These are phyloP conservation scores for Triplophysa tibetana DNA, from an alignment of 2,113 vertebrate genomes.

Conservation along the genomic window DNA sequence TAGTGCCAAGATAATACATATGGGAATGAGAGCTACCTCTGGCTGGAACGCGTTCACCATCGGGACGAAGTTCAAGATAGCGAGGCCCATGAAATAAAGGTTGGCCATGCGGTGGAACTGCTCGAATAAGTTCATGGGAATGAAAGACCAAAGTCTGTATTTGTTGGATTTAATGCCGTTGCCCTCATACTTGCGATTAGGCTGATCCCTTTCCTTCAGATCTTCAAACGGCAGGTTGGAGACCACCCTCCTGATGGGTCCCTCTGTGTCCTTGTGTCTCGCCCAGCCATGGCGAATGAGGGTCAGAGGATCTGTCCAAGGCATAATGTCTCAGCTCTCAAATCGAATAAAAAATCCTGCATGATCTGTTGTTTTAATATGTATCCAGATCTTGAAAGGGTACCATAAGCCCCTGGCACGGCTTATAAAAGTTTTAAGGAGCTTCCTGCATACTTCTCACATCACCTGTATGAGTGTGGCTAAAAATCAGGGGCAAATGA, in stretches of 20 bases:
- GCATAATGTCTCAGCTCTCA: constrained; percentile 63
- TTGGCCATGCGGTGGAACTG: constrained; percentile 91
- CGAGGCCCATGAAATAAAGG: constrained; percentile 86
- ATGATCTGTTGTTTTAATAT: constrained; percentile 8
- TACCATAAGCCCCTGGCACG: background rate
- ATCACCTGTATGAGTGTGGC: constrained; percentile 33
- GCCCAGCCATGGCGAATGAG: constrained; percentile 66
- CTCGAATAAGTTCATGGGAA: constrained; percentile 88
- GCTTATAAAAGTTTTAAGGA: background rate
- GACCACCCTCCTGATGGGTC: constrained; percentile 73
- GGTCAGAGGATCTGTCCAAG: constrained; percentile 63
- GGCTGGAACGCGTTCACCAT: constrained; percentile 89
- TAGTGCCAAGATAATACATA: constrained; percentile 82
- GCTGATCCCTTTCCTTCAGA: constrained; percentile 73
- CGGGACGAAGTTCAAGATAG: constrained; percentile 85
- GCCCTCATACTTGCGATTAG: constrained; percentile 77
- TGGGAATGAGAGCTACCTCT: constrained; percentile 82
- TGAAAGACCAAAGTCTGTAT: constrained; percentile 83
- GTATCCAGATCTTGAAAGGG: background rate
- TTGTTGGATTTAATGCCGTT: constrained; percentile 92
- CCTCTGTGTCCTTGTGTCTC: constrained; percentile 73
- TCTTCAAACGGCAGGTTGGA: constrained; percentile 82
- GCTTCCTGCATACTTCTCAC: background rate
- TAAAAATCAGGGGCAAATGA: background rate
- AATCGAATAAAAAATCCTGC: background rate